Base-by-base conservation (phyloP, 2,888 invertebrate genomes). In the Agelastica alni region DNA sequence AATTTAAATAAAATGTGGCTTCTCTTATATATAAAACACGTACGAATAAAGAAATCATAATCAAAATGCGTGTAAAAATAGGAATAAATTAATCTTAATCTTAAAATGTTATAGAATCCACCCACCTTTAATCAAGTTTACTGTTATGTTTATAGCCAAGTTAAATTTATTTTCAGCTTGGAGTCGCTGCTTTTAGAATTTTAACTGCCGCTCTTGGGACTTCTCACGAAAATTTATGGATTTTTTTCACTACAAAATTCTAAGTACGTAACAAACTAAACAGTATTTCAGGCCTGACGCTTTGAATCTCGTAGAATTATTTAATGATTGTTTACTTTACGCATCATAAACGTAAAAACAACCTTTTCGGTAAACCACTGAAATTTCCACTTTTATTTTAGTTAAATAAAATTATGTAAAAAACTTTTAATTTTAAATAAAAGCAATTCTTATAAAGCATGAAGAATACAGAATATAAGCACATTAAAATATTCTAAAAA, bases 81-180 rank as follows among this genome's bases (percentile, higher is more conserved):
- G 17, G 44, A 18, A 44, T 44, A 44, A 32, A 44, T 44, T 44
- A 17, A 44, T 34, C 34, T 34, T 36, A 34, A 45, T 45, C 34
- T 34, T 45, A 14, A 34, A 22, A 13, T 26, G 45, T 34, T 22
- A 34, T 45, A 45, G 34, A 45, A 36, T 20, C 14, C 14, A 14
- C 34, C 34, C 34, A 48, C 48, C 36, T 48, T 48, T 48, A 56
- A 43, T 51, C 47, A 42, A 56, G 47, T 46, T 47, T 51, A 51
- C 46, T 45, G 31, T 47, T 42, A 37, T 51, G 51, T 56, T 56
- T 51, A 56, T 51, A 22, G 45, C 47, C 31, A 6, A 42, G 20
- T 46, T 20, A 16, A 47, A 56, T 56, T 53, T 53, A 46, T 53
- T 31, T 53, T 34, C 6, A 28, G 37, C 32, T 17, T 32, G 31